Evolutionary conservation across 2,888 invertebrate genomes (phyloP), one percentile per base, ranked within the genome.

Genomic region (Cyclophora albipunctata): DNA sequence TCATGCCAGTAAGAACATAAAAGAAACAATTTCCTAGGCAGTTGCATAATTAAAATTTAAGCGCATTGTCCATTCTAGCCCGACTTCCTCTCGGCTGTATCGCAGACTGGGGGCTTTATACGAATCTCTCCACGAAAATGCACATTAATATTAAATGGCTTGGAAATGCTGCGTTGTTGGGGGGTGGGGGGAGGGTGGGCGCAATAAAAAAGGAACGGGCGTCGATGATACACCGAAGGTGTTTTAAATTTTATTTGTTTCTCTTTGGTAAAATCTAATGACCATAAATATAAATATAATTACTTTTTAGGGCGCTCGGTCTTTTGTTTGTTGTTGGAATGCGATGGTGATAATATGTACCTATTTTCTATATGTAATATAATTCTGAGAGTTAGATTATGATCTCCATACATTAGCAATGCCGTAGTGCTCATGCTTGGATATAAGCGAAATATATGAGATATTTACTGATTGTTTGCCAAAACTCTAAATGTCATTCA

Each of bases 131-230:
- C 82, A 84, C 86, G 87, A 87, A 89, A 89, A 88, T 89, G 88
- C 89, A 88, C 89, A 89, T 89, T 89, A 89, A 89, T 89, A 89
- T 89, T 89, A 89, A 89, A 89, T 89, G 89, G 89, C 86, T 87
- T 84, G 89, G 89, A 89, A 89, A 88, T 87, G 87, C 84, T 84
- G 81, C 82, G 84, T 85, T 75, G 82, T 77, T 75, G 80, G 58
- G 62, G 73, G 57, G 57, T 48, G 63, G 69, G 63, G 71, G 70
- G 67, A 69, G 67, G 74, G 74, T 63, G 75, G 72, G 59, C 74
- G 75, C 79, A 79, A 78, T 81, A 82, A 85, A 87, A 84, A 83
- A 79, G 69, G 66, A 67, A 81, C 72, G 71, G 75, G 78, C 80
- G 79, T 77, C 80, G 78, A 84, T 85, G 81, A 84, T 83, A 82